Conservation (phyloP, 2,797 vertebrate genomes). For the Manis crassicaudata region DNA sequence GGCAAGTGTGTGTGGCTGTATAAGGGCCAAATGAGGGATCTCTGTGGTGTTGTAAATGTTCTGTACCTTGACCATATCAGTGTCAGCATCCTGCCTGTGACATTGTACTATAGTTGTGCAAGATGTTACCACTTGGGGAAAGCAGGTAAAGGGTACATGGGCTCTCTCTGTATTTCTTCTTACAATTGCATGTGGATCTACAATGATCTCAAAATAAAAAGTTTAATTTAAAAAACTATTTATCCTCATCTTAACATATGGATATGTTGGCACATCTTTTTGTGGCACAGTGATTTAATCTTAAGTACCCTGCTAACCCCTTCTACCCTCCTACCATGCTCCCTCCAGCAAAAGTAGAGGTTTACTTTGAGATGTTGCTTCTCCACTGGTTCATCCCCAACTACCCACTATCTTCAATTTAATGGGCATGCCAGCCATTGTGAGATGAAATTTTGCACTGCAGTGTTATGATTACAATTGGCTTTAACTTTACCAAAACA, state of each 20-base stretch:
- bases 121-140: not conserved
- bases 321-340: not conserved
- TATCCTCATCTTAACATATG: not conserved
- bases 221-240: not conserved
- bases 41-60: not conserved
- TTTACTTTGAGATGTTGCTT: not conserved
- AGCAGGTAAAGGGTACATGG: not conserved
- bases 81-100: not conserved
- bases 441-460: not conserved
- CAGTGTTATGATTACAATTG: not conserved
- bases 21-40: not conserved
- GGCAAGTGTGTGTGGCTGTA: not conserved
- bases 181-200: not conserved
- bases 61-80: not conserved
- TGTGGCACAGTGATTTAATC: not conserved
- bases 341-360: not conserved
- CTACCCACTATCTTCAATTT: not conserved
- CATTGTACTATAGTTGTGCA: not conserved
- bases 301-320: no score
- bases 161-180: not conserved
- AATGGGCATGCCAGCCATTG: not conserved
- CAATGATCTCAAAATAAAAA: not conserved
- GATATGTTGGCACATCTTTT: not conserved
- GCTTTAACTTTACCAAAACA: not conserved
- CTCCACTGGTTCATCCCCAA: not conserved